Conservation (phyloP, 2,113 vertebrate genomes). For the Tragelaphus imberbis region DNA sequence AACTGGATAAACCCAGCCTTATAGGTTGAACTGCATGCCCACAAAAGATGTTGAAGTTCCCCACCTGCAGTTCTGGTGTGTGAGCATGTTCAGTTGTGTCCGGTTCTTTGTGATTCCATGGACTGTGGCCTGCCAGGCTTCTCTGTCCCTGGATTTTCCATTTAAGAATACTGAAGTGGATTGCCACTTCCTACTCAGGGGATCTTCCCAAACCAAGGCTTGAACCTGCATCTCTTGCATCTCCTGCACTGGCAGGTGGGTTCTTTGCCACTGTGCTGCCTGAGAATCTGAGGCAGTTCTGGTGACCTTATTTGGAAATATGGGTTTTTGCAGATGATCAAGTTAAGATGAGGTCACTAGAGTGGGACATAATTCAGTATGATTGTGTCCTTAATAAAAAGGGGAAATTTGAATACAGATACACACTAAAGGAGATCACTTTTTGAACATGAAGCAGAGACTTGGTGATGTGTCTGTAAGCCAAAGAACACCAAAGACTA, state of each 20-base stretch:
- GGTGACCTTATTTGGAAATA: background rate
- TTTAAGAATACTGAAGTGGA: background rate
- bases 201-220: background rate
- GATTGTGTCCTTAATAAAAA: background rate
- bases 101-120: background rate
- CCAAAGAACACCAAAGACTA: background rate
- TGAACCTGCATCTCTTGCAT: background rate
- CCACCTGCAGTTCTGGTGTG: background rate
- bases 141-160: background rate
- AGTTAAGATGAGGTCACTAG: background rate
- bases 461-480: background rate
- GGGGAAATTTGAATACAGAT: background rate
- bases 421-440: background rate
- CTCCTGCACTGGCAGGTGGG: background rate
- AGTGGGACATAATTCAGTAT: background rate
- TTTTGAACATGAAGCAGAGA: background rate
- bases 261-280: background rate
- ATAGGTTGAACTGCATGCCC: background rate
- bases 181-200: background rate
- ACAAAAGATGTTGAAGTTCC: background rate
- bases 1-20: background rate
- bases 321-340: background rate
- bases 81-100: background rate
- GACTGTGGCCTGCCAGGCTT: background rate
- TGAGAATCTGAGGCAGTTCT: background rate